A percentile compares a stretch with the other conserved stretches of the same genome.
These are phyloP conservation scores for Pinctada fucata DNA, from an alignment of 2,888 invertebrate genomes.

Conservation along the genomic window DNA sequence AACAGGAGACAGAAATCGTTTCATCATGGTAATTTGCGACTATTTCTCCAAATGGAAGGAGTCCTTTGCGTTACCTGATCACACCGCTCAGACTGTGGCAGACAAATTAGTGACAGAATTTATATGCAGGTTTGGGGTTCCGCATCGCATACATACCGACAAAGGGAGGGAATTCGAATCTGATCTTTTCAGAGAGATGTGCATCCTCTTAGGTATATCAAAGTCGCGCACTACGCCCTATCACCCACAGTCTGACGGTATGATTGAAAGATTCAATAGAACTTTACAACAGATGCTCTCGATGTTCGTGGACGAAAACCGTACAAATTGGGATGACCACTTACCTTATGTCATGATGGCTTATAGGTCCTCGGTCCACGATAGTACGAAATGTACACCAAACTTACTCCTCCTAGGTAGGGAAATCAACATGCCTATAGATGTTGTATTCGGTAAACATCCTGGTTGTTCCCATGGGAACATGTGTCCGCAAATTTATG, in stretches of 20 bases:
- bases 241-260: constrained; percentile 42
- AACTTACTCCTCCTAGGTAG: constrained; percentile 41
- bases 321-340: constrained; percentile 42
- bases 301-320: constrained; percentile 33
- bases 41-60: constrained; percentile 41
- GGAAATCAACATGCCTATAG: constrained; percentile 41
- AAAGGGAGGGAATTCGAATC: constrained; percentile 46
- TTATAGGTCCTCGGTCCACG: constrained; percentile 34
- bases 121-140: constrained; percentile 35
- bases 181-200: constrained; percentile 33
- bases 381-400: constrained; percentile 40
- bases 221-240: constrained; percentile 43
- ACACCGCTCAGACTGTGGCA: constrained; percentile 37
- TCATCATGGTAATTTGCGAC: constrained; percentile 39
- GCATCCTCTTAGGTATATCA: constrained; percentile 30
- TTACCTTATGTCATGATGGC: constrained; percentile 42
- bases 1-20: constrained; percentile 31
- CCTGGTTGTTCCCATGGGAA: not conserved
- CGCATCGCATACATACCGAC: constrained; percentile 36
- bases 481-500: constrained; percentile 4
- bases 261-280: constrained; percentile 40
- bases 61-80: constrained; percentile 16
- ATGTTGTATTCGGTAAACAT: constrained; percentile 29
- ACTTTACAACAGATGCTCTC: constrained; percentile 36
- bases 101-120: constrained; percentile 34